Percentiles rank a stretch among this genome's conserved stretches.
These are phyloP conservation scores for Sturmia bella DNA, from an alignment of 2,888 invertebrate genomes.

Conservation along the genomic window DNA sequence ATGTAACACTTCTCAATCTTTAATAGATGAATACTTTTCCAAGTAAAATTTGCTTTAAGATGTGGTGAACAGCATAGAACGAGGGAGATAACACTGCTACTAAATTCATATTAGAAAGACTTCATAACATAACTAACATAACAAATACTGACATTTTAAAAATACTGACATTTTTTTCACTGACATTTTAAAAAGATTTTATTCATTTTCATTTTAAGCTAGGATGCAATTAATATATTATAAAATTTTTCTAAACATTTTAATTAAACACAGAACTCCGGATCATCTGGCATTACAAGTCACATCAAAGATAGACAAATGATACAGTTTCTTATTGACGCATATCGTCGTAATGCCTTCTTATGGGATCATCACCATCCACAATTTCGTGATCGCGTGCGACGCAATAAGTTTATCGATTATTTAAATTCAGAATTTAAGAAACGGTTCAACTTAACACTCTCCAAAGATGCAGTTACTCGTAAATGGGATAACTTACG, in stretches of 20 bases:
- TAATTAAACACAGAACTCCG: conserved; percentile 47
- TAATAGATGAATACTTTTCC: no score
- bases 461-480: conserved; percentile 78
- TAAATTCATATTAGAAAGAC: no score
- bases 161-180: no score
- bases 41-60: no score
- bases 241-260: neutral
- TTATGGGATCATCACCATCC: conserved; percentile 79
- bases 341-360: conserved; percentile 78
- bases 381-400: conserved; percentile 78
- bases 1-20: no score
- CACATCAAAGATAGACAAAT: conserved; percentile 79
- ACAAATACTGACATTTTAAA: no score
- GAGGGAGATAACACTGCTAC: no score
- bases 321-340: conserved; percentile 79
- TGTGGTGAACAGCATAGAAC: no score
- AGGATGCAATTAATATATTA: neutral
- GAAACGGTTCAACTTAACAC: conserved; percentile 76
- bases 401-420: conserved; percentile 77
- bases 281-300: conserved; percentile 74
- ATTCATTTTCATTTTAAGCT: no score
- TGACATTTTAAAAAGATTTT: no score
- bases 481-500: conserved; percentile 79
- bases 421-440: conserved; percentile 78
- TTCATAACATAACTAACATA: no score